Evolutionary conservation across 2,113 vertebrate species (phyloP).

Genomic region (Globicephala melas): DNA sequence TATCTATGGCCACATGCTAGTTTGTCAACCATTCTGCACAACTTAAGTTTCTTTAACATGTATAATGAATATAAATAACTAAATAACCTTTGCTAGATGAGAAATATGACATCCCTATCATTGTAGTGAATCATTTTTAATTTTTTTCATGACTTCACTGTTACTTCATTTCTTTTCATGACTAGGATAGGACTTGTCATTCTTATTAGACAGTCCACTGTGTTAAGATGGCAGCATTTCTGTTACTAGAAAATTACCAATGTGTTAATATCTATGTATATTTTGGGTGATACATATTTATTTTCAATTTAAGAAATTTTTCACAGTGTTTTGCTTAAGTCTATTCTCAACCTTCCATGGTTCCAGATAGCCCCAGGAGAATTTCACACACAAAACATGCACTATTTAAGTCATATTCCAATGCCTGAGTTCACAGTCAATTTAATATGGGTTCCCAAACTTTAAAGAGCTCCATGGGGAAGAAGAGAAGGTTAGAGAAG

Average conservation of each 20-base stretch:
- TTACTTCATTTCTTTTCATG: not conserved
- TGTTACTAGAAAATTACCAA: not conserved
- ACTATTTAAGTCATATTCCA: not conserved
- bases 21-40: not conserved
- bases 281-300: not conserved
- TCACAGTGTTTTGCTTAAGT: not conserved
- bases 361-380: not conserved
- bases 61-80: not conserved
- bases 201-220: not conserved
- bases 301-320: not conserved
- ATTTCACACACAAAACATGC: not conserved
- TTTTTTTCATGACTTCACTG: not conserved
- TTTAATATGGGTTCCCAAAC: not conserved
- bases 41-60: not conserved
- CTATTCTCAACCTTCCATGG: not conserved
- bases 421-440: not conserved
- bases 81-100: not conserved
- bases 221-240: not conserved
- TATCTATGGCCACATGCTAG: not conserved
- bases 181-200: not conserved
- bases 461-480: not conserved
- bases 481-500: not conserved
- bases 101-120: not conserved
- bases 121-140: not conserved
- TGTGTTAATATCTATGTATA: not conserved